Base-by-base conservation (phyloP, 1,140 invertebrate species). In the Cheumatopsyche charites region DNA sequence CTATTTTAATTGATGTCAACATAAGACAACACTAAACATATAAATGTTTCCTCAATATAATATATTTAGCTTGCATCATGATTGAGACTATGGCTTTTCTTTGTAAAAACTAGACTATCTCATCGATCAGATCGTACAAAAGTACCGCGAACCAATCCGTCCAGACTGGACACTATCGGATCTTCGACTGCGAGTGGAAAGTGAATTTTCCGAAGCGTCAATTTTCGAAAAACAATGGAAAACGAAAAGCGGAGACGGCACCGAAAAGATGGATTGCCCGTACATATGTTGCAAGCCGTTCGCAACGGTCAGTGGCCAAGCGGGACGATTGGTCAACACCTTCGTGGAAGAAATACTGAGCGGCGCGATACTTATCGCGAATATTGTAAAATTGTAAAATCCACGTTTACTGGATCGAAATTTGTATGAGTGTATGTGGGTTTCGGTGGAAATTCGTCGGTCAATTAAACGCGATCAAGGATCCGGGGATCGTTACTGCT, bases 241-340 rank as follows among this genome's bases (percentile, higher is more conserved):
- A n/a, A n/a, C n/a, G n/a, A n/a, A 36, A 36, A 36, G 29, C 29
- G 29, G 29, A 36, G 70, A 68, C 52, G 62, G 45, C 13, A 15
- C 49, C 17, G 65, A 17, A 55, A 67, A 72, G 73, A 75, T 75
- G 73, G 67, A 52, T 43, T 67, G 49, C 17, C 47, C 15, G 55
- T 25, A n/a, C n/a, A n/a, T n/a, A 45, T 70, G 74, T 73, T 71
- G 71, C 66, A 67, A 73, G 55, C 19, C 21, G 36, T 17, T 43
- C 41, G 74, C 67, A 73, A 75, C 74, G 74, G 74, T 75, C 74
- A 75, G 68, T 73, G 74, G 45, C 49, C 71, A 75, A 73, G 63
- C 74, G 71, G 74, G 74, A 49, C 73, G 70, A 62, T 75, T 75
- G 74, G 74, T 72, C 62, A 72, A 75, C 65, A 62, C 62, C 36